These are phyloP conservation scores for Lithophane socia DNA, from an alignment of 2,888 invertebrate species.

Conservation along the genomic window DNA sequence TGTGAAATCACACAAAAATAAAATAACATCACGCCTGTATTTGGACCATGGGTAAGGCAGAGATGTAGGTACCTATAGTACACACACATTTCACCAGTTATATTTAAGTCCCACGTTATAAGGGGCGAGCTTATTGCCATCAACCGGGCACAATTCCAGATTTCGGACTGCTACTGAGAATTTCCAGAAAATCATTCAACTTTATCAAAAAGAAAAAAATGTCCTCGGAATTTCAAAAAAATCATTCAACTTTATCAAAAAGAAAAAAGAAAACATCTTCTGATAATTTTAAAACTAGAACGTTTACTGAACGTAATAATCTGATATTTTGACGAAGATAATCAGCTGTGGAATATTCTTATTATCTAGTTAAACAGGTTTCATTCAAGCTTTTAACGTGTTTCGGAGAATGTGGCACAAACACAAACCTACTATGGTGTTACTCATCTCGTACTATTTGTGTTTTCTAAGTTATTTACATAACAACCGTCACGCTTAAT, in stretches of 20 bases:
- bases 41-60: no score
- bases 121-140: no score
- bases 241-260: neutral
- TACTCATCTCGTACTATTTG: slow-evolving; percentile 58
- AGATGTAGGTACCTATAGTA: no score
- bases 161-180: no score
- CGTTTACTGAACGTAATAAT: slow-evolving; percentile 36
- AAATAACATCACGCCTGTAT: no score
- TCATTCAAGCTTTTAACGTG: slow-evolving; percentile 57
- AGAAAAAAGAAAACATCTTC: neutral
- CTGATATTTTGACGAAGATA: slow-evolving; percentile 53
- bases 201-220: neutral
- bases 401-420: slow-evolving; percentile 62
- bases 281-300: slow-evolving; percentile 13
- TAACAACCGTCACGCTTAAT: slow-evolving; percentile 33
- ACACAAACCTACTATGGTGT: slow-evolving; percentile 48
- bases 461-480: slow-evolving; percentile 57
- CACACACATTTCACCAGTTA: no score
- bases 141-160: no score
- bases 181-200: neutral
- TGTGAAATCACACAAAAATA: no score
- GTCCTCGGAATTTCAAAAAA: no score
- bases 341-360: slow-evolving; percentile 55
- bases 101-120: no score
- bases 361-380: slow-evolving; percentile 59